Percentiles rank a stretch among this genome's conserved stretches.
Evolutionary conservation across 2,888 invertebrate genomes (phyloP).

Genomic region (Bugulina stolonifera): DNA sequence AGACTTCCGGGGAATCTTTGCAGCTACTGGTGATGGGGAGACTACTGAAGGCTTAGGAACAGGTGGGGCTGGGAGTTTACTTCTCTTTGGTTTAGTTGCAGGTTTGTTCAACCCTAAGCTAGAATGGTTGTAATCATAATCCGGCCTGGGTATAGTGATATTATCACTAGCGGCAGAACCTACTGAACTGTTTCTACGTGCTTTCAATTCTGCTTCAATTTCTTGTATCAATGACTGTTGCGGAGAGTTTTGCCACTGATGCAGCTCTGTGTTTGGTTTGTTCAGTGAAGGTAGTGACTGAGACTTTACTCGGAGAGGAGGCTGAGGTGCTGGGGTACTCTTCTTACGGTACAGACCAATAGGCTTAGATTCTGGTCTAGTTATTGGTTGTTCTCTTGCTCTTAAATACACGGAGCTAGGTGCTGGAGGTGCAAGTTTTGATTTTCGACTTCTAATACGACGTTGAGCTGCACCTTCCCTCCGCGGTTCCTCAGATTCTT

Average conservation of each 20-base stretch:
- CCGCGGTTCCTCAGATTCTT: background rate
- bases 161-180: background rate
- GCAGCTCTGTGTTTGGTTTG: too few relatives aligned
- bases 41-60: background rate
- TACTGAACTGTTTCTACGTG: background rate
- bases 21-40: background rate
- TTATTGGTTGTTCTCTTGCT: background rate
- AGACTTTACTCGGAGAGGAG: slow-evolving; percentile 4
- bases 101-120: background rate
- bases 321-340: background rate
- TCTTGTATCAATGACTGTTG: background rate
- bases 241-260: too few relatives aligned
- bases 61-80: background rate
- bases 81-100: background rate
- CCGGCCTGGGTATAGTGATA: slow-evolving; percentile 6
- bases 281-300: background rate
- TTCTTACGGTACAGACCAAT: slow-evolving; percentile 10
- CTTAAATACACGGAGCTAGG: background rate
- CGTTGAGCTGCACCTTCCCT: background rate
- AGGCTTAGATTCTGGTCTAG: background rate
- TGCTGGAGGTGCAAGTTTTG: background rate
- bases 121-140: background rate
- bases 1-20: background rate
- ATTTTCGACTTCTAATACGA: slow-evolving; percentile 14
- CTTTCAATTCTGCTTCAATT: slow-evolving; percentile 10